Conservation (phyloP, 1,140 invertebrate genomes). For the Antheraea mylitta region DNA sequence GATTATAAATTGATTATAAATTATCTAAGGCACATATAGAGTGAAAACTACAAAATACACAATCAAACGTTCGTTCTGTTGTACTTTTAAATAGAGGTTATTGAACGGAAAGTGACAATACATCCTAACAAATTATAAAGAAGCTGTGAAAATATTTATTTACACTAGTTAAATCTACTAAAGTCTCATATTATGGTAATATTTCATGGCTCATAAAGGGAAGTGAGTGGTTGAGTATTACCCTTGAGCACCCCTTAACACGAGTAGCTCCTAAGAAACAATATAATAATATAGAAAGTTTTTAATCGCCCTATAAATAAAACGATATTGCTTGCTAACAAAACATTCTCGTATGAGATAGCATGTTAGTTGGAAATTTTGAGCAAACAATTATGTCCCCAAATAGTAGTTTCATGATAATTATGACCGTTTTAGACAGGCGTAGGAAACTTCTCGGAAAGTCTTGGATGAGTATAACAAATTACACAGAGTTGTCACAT, state of each 20-base stretch:
- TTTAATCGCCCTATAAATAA: conserved; percentile 15
- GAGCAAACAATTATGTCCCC: background rate
- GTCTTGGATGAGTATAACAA: no score
- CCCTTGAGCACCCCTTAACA: conserved; percentile 29
- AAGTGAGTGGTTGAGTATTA: conserved; percentile 48
- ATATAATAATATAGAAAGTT: conserved; percentile 18
- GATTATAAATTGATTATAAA: no score
- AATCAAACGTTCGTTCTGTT: no score
- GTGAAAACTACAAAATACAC: no score
- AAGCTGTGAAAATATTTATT: background rate
- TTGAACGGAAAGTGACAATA: no score
- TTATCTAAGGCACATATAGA: no score
- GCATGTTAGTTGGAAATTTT: background rate
- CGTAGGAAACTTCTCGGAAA: background rate
- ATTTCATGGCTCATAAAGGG: conserved; percentile 45
- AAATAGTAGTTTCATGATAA: background rate
- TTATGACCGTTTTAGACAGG: background rate
- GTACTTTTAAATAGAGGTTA: no score
- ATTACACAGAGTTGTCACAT: no score
- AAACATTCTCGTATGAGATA: background rate
- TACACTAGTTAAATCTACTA: conserved; percentile 1
- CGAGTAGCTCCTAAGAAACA: conserved; percentile 22
- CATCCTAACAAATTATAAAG: background rate
- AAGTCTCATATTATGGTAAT: conserved; percentile 16
- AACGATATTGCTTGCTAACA: background rate